A percentile compares a stretch with the other conserved stretches of the same genome.
Conservation (phyloP, 2,113 vertebrate species). For the Ovibos moschatus region DNA sequence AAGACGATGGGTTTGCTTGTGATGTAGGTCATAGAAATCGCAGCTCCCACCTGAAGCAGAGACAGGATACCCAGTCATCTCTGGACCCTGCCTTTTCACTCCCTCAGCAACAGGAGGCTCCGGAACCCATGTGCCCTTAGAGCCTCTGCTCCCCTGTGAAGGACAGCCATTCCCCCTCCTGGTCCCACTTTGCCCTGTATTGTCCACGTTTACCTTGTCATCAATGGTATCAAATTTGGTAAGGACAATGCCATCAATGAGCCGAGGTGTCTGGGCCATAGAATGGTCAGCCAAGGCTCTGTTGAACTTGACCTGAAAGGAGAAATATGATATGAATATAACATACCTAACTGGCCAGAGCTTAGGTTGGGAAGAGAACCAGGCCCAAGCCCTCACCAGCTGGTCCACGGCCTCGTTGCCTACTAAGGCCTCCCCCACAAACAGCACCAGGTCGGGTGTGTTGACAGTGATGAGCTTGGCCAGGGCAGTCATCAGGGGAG, state of each 20-base stretch:
- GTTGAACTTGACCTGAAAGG: constrained; percentile 95
- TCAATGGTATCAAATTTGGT: constrained; percentile 99
- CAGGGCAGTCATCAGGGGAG: constrained; percentile 95
- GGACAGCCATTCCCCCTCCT: not conserved
- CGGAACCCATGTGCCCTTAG: not conserved
- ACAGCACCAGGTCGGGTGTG: constrained; percentile 94
- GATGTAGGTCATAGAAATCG: constrained; percentile 99
- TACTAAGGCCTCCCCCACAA: constrained; percentile 97
- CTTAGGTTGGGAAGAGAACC: not conserved
- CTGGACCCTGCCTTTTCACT: not conserved
- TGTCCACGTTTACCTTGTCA: constrained; percentile 90
- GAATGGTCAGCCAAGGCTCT: constrained; percentile 98
- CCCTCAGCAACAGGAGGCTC: not conserved
- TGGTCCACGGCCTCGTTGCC: constrained; percentile 98
- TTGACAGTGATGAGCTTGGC: constrained; percentile 98
- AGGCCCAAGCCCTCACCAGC: constrained; percentile 85
- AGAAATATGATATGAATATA: not conserved
- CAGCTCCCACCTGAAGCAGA: constrained; percentile 91
- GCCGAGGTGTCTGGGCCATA: constrained; percentile 92
- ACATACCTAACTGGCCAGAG: not conserved
- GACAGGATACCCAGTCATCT: not conserved
- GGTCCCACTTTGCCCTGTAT: not conserved
- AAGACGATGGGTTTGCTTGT: constrained; percentile 99
- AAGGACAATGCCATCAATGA: constrained; percentile 98
- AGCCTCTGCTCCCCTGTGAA: not conserved